phyloP scores from a whole-genome alignment of 1,140 invertebrate species.

The Drosophila baimaii region DNA sequence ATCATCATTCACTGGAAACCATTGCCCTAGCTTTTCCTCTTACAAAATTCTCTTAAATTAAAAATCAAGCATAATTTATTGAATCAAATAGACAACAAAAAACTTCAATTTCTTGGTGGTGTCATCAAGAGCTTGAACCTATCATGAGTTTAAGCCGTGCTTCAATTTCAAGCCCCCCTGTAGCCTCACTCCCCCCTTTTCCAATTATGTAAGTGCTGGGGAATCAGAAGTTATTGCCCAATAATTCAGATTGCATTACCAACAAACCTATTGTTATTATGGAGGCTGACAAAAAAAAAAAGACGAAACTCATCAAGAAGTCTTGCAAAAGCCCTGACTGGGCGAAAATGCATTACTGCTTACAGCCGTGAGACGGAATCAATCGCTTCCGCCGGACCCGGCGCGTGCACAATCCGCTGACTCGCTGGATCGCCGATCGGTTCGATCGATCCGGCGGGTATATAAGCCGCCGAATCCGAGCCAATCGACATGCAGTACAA shows the following conservation, averaged over 20 bases:
- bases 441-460: slow-evolving; percentile 17
- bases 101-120: too few species aligned
- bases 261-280: background rate
- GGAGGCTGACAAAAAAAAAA: slow-evolving; percentile 11
- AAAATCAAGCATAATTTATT: too few species aligned
- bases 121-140: slow-evolving; percentile 6
- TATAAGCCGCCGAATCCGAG: slow-evolving; percentile 33
- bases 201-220: slow-evolving; percentile 12
- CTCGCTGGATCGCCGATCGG: too few species aligned
- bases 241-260: background rate
- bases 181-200: background rate
- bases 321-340: slow-evolving; percentile 10
- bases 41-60: too few species aligned
- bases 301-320: slow-evolving; percentile 19
- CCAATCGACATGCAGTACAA: slow-evolving; percentile 52
- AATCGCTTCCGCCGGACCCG: slow-evolving; percentile 38
- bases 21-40: background rate
- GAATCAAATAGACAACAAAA: too few species aligned
- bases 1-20: too few species aligned
- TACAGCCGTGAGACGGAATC: slow-evolving; percentile 2
- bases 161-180: background rate
- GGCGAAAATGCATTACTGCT: slow-evolving; percentile 11
- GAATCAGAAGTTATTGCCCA: slow-evolving; percentile 13
- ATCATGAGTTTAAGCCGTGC: slow-evolving; percentile 24
- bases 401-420: slow-evolving; percentile 44